phyloP scores from a whole-genome alignment of 2,797 vertebrate species.

The Myotis vivesi region DNA sequence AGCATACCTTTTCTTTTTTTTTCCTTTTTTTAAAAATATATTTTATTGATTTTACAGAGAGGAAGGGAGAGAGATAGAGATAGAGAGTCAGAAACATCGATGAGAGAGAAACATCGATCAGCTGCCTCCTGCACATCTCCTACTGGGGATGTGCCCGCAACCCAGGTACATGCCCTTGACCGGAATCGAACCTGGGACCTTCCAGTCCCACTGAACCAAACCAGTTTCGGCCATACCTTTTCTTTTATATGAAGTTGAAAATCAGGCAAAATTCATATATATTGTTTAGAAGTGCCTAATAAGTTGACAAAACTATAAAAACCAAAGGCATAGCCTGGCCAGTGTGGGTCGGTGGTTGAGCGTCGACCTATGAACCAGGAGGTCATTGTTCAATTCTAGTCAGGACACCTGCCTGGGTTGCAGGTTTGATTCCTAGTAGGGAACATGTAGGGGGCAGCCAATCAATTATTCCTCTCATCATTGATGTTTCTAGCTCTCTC shows the following conservation, averaged over 20 bases:
- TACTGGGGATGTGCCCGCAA: too few relatives aligned
- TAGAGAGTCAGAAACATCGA: too few relatives aligned
- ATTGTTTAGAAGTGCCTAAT: background rate
- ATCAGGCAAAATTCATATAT: background rate
- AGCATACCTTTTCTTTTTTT: background rate
- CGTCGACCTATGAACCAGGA: background rate
- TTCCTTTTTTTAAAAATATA: too few relatives aligned
- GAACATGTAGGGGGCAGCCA: background rate
- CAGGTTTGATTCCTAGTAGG: background rate
- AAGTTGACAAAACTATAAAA: background rate
- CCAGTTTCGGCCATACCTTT: background rate
- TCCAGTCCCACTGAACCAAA: too few relatives aligned
- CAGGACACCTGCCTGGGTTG: background rate
- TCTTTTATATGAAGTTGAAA: background rate
- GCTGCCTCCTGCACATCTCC: too few relatives aligned
- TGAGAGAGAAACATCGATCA: too few relatives aligned
- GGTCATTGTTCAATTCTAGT: background rate
- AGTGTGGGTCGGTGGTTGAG: background rate
- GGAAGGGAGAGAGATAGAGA: too few relatives aligned
- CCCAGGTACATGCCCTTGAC: too few relatives aligned
- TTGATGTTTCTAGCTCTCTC: background rate
- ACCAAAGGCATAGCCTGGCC: background rate
- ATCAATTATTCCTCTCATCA: background rate
- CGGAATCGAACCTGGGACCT: too few relatives aligned
- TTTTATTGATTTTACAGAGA: too few relatives aligned